Conservation (phyloP, 2,113 vertebrate genomes). For the Harpagus bidentatus region DNA sequence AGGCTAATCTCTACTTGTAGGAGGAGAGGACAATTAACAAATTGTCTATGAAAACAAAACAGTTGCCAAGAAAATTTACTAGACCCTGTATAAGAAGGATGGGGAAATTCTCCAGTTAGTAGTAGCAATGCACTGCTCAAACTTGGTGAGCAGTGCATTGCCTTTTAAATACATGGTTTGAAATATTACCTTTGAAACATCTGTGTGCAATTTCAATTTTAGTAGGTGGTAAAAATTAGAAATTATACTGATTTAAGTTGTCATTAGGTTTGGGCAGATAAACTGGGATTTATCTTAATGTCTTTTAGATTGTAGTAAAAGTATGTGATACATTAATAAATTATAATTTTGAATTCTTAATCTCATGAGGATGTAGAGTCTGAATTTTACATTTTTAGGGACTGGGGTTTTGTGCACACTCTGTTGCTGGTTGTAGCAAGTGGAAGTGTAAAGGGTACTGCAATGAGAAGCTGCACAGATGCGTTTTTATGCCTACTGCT, state of each 20-base stretch:
- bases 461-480: not conserved
- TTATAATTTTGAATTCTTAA: not conserved
- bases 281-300: not conserved
- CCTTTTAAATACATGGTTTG: not conserved
- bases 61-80: not conserved
- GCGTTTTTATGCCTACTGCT: not conserved
- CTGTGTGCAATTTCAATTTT: not conserved
- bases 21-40: not conserved
- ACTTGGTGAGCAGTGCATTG: not conserved
- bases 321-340: not conserved
- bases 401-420: not conserved
- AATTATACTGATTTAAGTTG: not conserved
- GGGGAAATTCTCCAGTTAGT: not conserved
- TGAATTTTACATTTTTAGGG: not conserved
- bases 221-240: not conserved
- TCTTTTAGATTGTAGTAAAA: not conserved
- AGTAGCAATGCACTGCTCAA: not conserved
- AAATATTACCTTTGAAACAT: not conserved
- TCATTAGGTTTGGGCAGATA: not conserved
- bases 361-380: not conserved
- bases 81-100: not conserved
- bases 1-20: not conserved
- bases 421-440: not conserved
- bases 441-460: not conserved
- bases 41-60: conserved; percentile 2